Evolutionary conservation across 1,140 invertebrate species (phyloP).

Genomic region (Cydia fagiglandana): DNA sequence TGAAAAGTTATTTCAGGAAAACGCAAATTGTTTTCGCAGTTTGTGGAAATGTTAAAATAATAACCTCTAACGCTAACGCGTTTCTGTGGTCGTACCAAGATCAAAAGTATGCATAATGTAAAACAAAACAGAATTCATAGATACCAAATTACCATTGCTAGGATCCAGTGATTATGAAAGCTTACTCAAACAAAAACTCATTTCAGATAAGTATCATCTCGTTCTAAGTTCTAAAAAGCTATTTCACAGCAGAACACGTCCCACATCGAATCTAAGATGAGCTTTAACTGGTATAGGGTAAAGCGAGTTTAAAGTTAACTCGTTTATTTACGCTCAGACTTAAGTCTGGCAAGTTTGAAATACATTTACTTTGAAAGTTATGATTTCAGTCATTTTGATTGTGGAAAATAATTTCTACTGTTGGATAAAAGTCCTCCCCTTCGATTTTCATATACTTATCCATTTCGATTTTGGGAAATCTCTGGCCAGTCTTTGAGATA

Average conservation of each 20-base stretch:
- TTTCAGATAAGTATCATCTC: conserved; percentile 7
- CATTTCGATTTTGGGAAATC: too few relatives aligned
- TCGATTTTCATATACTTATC: neutral
- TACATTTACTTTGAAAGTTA: neutral
- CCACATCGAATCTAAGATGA: neutral
- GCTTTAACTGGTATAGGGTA: neutral
- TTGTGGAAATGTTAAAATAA: too few relatives aligned
- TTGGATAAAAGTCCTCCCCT: neutral
- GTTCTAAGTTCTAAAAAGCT: neutral
- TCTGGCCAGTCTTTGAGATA: neutral
- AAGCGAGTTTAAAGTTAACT: neutral
- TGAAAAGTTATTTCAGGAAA: too few relatives aligned
- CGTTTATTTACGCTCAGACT: neutral
- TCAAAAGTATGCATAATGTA: too few relatives aligned
- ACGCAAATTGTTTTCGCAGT: too few relatives aligned
- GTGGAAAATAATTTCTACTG: neutral
- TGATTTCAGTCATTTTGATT: neutral
- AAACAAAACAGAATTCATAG: too few relatives aligned
- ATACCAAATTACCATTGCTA: too few relatives aligned
- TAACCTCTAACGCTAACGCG: too few relatives aligned
- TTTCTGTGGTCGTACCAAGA: too few relatives aligned
- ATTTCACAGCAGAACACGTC: neutral
- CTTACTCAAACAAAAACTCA: neutral
- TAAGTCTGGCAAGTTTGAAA: neutral
- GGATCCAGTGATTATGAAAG: neutral